Base-by-base conservation (phyloP, 2,113 vertebrate genomes). In the Sylvia atricapilla region DNA sequence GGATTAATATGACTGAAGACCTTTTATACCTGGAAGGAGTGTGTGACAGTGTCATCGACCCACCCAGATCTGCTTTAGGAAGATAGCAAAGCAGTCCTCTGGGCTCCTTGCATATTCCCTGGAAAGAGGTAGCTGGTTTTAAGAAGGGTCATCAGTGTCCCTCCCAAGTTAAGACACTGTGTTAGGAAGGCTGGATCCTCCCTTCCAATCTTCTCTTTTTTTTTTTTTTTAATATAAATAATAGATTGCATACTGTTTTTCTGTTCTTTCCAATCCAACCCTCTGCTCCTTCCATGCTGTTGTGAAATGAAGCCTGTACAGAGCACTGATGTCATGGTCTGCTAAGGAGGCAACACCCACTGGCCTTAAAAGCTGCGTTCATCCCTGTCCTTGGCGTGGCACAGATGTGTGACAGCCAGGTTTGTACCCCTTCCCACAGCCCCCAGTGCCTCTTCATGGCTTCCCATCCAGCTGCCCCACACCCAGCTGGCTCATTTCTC, bases 1-100 rank as follows among this genome's bases (percentile, higher is more conserved):
- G 24, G 31, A 53, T 86, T 88, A 83, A 39, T 49, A n/a, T 50
- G 41, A 44, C 33, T 90, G 41, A 85, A 88, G 16, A 50, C 23
- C 15, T 83, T 81, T 87, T 56, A 11, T 64, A 16, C 9, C 44
- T 78, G 58, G 78, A 73, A 66, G n/a, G 37, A 76, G 49, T 11
- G 7, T 0, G 0, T 2, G 11, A 39, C 37, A 50, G 23, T 15
- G 17, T 8, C 69, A 47, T 59, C 0, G 1, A 79, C 47, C 33
- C 49, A 82, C 41, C 30, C 25, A 64, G 11, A 12, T 73, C 62
- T 87, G 5, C 79, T 79, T 82, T 37, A 66, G n/a, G 44, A 58
- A 87, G 62, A 43, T 7, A 70, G 37, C 10, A 35, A 52, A 53
- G 39, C 22, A 60, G 31, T 79, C 53, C 53, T 78, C 52, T 22